A percentile compares a stretch with the other conserved stretches of the same genome.
phyloP scores from a whole-genome alignment of 2,113 vertebrate species.

The Salvelinus fontinalis region DNA sequence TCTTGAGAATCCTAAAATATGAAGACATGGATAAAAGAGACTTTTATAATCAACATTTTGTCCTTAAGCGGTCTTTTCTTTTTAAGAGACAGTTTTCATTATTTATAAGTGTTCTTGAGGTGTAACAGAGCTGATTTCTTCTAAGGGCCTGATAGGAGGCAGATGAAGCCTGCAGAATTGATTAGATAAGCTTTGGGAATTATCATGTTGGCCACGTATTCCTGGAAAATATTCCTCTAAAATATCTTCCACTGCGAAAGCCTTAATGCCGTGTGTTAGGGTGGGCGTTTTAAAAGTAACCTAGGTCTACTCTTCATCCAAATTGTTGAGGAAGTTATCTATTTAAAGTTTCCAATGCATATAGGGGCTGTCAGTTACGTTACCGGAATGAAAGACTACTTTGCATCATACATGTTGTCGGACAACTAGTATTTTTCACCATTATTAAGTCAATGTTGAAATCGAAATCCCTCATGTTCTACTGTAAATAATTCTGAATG shows the following conservation, averaged over 20 bases:
- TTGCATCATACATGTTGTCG: slow-evolving; percentile 30
- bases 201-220: slow-evolving; percentile 93
- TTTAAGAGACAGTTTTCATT: slow-evolving; percentile 97
- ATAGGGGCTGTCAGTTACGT: slow-evolving; percentile 60
- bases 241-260: slow-evolving; percentile 63
- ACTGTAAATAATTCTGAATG: slow-evolving; percentile 72
- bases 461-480: slow-evolving; percentile 60
- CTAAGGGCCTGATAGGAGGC: slow-evolving; percentile 88
- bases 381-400: slow-evolving; percentile 59
- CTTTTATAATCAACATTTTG: slow-evolving; percentile 85
- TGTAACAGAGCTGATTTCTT: slow-evolving; percentile 90
- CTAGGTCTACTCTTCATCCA: background rate
- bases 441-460: slow-evolving; percentile 61
- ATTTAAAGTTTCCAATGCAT: slow-evolving; percentile 64
- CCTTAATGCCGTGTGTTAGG: slow-evolving; percentile 67
- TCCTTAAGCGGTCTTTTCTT: slow-evolving; percentile 87
- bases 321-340: slow-evolving; percentile 49
- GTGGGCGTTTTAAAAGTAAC: slow-evolving; percentile 57
- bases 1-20: slow-evolving; percentile 72
- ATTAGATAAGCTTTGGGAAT: slow-evolving; percentile 98
- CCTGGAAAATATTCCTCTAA: slow-evolving; percentile 64
- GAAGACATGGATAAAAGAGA: slow-evolving; percentile 73
- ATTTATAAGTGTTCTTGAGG: slow-evolving; percentile 98
- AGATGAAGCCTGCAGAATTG: slow-evolving; percentile 96
- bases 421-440: slow-evolving; percentile 60